Conservation (phyloP, 2,888 invertebrate species). For the Dysmachus trigonus region DNA sequence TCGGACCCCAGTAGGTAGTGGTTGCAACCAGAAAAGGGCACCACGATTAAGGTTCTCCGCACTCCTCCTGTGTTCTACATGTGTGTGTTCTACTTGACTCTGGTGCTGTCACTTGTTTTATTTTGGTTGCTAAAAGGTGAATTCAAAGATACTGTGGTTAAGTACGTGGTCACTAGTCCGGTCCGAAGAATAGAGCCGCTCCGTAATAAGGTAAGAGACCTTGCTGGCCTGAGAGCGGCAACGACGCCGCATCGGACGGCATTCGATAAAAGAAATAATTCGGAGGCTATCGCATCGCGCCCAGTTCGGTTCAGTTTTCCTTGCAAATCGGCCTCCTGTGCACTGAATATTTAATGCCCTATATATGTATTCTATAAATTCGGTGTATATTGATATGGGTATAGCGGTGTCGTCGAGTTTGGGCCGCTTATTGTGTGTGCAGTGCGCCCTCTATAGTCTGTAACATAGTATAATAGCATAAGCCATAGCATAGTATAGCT, state of each 20-base stretch:
- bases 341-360: slow-evolving; percentile 8
- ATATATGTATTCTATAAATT: not conserved
- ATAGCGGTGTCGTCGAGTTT: not conserved
- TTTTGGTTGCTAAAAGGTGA: slow-evolving; percentile 13
- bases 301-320: not conserved
- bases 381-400: not conserved
- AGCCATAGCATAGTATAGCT: no score
- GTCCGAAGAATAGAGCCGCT: not conserved
- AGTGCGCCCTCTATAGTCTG: not conserved
- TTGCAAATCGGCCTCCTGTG: slow-evolving; percentile 4
- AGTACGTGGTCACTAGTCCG: not conserved
- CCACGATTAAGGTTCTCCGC: not conserved
- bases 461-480: no score
- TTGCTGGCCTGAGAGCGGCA: not conserved
- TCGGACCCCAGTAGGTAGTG: not conserved
- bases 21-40: slow-evolving; percentile 3
- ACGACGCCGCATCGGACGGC: no score
- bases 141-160: not conserved
- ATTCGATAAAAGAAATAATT: not conserved
- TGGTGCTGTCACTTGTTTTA: slow-evolving; percentile 14
- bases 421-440: not conserved
- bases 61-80: not conserved
- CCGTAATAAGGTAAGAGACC: not conserved
- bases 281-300: not conserved
- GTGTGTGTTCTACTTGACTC: slow-evolving; percentile 21